A percentile compares a stretch with the other conserved stretches of the same genome.
Conservation (phyloP, 2,797 vertebrate species). For the Coregonus suidteri region DNA sequence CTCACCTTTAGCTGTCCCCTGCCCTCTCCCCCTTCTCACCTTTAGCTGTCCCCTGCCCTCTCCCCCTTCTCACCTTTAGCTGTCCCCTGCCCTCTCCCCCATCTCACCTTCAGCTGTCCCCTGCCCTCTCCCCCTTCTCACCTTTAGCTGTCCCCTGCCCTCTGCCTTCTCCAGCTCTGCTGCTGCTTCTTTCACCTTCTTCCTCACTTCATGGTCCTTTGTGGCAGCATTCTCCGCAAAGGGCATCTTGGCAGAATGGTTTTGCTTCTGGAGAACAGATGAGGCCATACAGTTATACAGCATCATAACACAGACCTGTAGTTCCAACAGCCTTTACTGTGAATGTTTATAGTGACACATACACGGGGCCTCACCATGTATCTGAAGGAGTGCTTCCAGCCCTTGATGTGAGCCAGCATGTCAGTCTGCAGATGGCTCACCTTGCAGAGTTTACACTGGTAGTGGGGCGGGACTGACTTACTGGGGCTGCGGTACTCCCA, state of each 20-base stretch:
- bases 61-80: constrained; percentile 61
- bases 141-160: constrained; percentile 77
- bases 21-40: constrained; percentile 45
- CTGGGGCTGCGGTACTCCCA: constrained; percentile 84
- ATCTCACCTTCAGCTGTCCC: constrained; percentile 47
- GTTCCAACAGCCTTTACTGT: too few species aligned
- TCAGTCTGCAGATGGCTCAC: constrained; percentile 74
- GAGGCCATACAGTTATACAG: background rate
- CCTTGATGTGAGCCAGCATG: constrained; percentile 75
- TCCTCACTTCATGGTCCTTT: constrained; percentile 68
- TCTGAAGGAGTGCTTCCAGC: constrained; percentile 79
- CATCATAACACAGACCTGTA: background rate
- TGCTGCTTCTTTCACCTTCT: constrained; percentile 65
- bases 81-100: constrained; percentile 56
- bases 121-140: constrained; percentile 27
- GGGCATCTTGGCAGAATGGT: constrained; percentile 63
- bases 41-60: constrained; percentile 78
- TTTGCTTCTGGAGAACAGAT: constrained; percentile 67
- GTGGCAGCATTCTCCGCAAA: constrained; percentile 65
- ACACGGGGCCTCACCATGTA: constrained; percentile 67
- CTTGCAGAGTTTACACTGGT: constrained; percentile 78
- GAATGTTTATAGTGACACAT: background rate
- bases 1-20: too few species aligned
- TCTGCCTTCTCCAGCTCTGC: constrained; percentile 68
- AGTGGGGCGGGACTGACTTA: constrained; percentile 77